A percentile compares a stretch with the other conserved stretches of the same genome.
These are phyloP conservation scores for Xyrauchen texanus DNA, from an alignment of 2,113 vertebrate genomes.

Conservation along the genomic window DNA sequence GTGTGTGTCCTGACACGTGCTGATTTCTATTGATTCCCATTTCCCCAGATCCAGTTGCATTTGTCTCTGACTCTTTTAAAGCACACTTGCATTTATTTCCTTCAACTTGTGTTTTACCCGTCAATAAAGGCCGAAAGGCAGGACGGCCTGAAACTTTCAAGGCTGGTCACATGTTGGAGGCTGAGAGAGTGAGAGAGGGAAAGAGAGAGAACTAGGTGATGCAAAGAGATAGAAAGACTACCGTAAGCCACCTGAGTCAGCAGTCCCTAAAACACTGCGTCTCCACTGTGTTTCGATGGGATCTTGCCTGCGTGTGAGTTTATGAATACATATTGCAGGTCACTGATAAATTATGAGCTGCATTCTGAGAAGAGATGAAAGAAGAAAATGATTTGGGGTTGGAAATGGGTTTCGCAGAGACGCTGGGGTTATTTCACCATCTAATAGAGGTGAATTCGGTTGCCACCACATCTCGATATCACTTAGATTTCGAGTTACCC, in stretches of 20 bases:
- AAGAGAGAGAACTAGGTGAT: background rate
- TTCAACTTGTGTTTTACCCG: conserved; percentile 35
- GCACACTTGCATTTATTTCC: conserved; percentile 42
- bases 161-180: background rate
- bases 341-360: conserved; percentile 53
- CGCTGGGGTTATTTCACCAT: conserved; percentile 43
- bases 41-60: conserved; percentile 57
- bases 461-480: conserved; percentile 14
- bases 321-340: conserved; percentile 52
- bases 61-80: conserved; percentile 54
- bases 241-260: conserved; percentile 55
- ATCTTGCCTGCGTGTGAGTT: conserved; percentile 38
- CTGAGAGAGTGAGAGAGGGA: conserved; percentile 5
- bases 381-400: conserved; percentile 58
- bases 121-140: conserved; percentile 38
- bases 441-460: conserved; percentile 45
- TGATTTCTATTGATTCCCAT: conserved; percentile 54
- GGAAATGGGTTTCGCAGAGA: conserved; percentile 52
- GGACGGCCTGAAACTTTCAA: background rate
- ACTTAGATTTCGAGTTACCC: conserved; percentile 37
- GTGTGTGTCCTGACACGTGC: conserved; percentile 16
- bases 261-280: conserved; percentile 44
- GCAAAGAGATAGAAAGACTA: conserved; percentile 1
- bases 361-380: conserved; percentile 37
- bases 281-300: conserved; percentile 51